Evolutionary conservation across 2,797 vertebrate genomes (phyloP).

Genomic region (Craterocephalus amniculus): DNA sequence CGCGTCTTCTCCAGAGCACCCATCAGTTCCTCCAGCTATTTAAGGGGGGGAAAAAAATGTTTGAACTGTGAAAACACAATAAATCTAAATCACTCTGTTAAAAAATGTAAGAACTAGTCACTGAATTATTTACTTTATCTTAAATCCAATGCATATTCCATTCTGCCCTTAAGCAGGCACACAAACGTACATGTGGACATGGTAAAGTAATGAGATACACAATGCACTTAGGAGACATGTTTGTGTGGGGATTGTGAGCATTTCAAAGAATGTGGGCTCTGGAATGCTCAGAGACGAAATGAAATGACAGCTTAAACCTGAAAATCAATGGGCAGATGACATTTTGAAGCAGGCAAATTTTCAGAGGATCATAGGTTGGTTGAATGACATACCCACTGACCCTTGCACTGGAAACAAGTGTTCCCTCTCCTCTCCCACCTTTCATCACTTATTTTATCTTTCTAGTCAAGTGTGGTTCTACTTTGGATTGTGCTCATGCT

Average conservation of each 20-base stretch:
- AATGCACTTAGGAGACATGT: slow-evolving; percentile 3
- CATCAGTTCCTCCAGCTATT: slow-evolving; percentile 94
- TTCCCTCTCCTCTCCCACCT: slow-evolving; percentile 30
- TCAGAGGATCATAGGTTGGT: slow-evolving; percentile 63
- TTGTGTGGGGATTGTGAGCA: slow-evolving; percentile 2
- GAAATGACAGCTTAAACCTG: slow-evolving; percentile 52
- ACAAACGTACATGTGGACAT: not conserved
- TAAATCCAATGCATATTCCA: not conserved
- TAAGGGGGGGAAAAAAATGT: slow-evolving; percentile 10
- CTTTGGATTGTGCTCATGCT: slow-evolving; percentile 42
- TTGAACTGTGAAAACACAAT: slow-evolving; percentile 15
- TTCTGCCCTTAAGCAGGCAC: slow-evolving; percentile 8
- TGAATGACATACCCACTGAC: slow-evolving; percentile 60
- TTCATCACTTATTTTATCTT: slow-evolving; percentile 55
- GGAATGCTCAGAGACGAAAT: slow-evolving; percentile 50
- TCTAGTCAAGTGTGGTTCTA: slow-evolving; percentile 56
- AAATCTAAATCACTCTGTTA: not conserved
- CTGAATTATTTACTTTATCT: not conserved
- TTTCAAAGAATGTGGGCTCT: not conserved
- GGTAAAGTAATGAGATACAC: slow-evolving; percentile 12
- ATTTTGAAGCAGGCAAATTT: slow-evolving; percentile 59
- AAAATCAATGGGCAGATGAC: slow-evolving; percentile 42
- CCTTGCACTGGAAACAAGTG: slow-evolving; percentile 41
- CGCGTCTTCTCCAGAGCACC: slow-evolving; percentile 92
- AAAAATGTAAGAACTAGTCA: not conserved